These are phyloP conservation scores for Loriculus beryllinus DNA, from an alignment of 2,797 vertebrate genomes.

Conservation along the genomic window DNA sequence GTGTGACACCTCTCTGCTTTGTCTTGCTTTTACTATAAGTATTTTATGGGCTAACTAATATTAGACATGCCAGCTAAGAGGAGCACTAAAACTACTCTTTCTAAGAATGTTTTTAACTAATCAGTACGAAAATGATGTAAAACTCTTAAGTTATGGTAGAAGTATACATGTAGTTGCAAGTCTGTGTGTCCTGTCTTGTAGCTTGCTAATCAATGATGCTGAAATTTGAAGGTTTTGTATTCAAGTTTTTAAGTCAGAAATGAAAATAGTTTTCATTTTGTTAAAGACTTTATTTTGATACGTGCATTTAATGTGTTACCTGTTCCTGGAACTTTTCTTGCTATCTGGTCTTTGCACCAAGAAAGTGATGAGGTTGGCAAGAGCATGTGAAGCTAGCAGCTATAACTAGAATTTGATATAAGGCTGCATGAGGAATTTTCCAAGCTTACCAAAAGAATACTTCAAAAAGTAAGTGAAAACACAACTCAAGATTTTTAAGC, in stretches of 20 bases:
- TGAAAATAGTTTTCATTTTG: neutral
- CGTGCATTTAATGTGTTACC: neutral
- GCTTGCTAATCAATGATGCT: neutral
- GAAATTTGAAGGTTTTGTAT: neutral
- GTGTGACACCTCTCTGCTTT: neutral
- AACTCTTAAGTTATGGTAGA: neutral
- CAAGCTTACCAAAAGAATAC: neutral
- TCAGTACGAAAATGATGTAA: neutral
- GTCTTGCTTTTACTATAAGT: neutral
- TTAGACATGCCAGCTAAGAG: neutral
- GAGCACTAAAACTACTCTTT: neutral
- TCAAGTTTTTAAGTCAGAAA: neutral
- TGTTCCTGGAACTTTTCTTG: neutral
- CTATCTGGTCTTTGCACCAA: neutral
- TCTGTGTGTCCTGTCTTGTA: neutral
- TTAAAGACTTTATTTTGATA: neutral
- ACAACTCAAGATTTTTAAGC: neutral
- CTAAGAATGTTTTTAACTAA: neutral
- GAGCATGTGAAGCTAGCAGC: neutral
- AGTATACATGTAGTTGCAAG: neutral
- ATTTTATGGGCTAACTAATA: neutral
- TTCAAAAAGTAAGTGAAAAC: neutral
- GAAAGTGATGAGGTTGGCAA: neutral
- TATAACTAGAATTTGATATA: neutral
- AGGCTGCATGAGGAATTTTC: neutral